Evolutionary conservation across 2,113 vertebrate species (phyloP).

Genomic region (Proteles cristata): DNA sequence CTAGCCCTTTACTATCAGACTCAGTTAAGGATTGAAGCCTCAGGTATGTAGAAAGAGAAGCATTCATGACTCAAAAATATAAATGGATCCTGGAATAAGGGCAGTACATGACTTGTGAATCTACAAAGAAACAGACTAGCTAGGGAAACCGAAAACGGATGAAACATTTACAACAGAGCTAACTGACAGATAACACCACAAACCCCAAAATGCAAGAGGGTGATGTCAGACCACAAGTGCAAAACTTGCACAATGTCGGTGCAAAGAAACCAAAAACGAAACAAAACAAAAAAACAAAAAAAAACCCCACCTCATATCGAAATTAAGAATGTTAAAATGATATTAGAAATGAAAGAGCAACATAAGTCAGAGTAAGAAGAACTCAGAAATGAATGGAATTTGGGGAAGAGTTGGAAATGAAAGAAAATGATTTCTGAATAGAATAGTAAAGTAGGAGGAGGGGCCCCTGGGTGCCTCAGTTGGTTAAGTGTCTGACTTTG

Average conservation of each 20-base stretch:
- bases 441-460: not conserved
- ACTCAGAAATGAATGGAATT: not conserved
- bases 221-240: not conserved
- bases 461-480: too few relatives aligned
- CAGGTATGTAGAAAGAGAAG: not conserved
- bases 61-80: not conserved
- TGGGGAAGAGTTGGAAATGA: slow-evolving; percentile 16
- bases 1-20: not conserved
- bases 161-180: not conserved
- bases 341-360: not conserved
- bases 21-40: not conserved
- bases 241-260: not conserved
- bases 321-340: not conserved
- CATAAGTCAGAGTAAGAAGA: not conserved
- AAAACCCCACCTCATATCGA: not conserved
- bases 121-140: not conserved
- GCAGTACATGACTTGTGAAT: not conserved
- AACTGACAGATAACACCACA: not conserved
- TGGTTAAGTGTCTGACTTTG: too few relatives aligned
- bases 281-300: not conserved
- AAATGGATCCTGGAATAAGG: not conserved
- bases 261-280: not conserved
- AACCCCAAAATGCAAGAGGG: not conserved
- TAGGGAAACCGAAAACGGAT: not conserved
- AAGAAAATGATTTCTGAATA: not conserved